Evolutionary conservation across 2,113 vertebrate species (phyloP).

Genomic region (Lasiurus cinereus): DNA sequence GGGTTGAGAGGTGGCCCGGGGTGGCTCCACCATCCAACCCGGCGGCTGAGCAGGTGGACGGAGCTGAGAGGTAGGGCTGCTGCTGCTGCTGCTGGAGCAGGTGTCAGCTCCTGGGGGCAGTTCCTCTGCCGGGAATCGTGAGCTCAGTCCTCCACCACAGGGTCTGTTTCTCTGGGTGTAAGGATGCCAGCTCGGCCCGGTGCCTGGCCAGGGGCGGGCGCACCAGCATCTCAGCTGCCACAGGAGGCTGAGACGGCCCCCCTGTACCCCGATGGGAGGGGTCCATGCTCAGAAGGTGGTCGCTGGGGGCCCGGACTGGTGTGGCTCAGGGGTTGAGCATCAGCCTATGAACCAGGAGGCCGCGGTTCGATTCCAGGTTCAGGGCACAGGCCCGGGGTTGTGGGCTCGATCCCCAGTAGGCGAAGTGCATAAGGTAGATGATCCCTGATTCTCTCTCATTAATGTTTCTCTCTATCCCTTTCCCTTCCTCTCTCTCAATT

Average conservation of each 20-base stretch:
- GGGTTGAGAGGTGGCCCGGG: not conserved
- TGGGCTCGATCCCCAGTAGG: no score
- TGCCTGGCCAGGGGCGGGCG: not conserved
- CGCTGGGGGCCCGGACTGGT: no score
- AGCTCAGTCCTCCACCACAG: accelerated
- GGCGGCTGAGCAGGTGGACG: not conserved
- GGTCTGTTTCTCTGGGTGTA: no score
- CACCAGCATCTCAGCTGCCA: not conserved
- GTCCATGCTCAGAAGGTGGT: not conserved
- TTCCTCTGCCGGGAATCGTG: not conserved
- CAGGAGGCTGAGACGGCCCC: not conserved
- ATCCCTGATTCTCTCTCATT: no score
- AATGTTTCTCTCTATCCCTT: no score
- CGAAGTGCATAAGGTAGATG: no score
- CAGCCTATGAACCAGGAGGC: no score
- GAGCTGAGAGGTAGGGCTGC: not conserved
- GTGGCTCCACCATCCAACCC: no score
- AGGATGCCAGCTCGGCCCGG: accelerated
- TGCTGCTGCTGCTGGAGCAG: accelerated
- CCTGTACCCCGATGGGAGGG: not conserved
- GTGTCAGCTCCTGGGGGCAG: not conserved
- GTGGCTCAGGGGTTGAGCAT: no score
- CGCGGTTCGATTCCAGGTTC: no score
- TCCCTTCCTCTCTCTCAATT: not conserved
- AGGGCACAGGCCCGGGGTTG: no score